phyloP scores from a whole-genome alignment of 2,113 vertebrate genomes.

The Rhinolophus sinicus region DNA sequence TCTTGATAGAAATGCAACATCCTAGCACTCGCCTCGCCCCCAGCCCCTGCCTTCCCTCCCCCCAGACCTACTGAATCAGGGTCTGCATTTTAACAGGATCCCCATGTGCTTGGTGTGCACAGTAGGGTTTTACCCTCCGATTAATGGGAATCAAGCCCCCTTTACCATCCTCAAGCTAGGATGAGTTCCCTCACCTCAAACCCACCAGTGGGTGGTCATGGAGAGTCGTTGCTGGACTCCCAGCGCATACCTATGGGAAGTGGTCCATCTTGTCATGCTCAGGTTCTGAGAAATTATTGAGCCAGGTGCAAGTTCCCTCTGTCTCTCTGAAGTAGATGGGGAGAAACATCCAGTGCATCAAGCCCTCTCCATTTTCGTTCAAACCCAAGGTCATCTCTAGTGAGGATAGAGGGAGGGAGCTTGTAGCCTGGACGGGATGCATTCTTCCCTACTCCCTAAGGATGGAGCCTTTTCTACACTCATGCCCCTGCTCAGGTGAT shows the following conservation, averaged over 20 bases:
- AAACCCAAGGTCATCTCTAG: constrained; percentile 38
- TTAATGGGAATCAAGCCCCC: background rate
- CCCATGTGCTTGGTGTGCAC: background rate
- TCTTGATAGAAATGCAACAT: background rate
- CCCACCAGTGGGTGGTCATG: background rate
- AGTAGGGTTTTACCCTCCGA: background rate
- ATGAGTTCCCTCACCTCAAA: background rate
- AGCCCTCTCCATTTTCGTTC: background rate
- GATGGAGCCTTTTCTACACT: background rate
- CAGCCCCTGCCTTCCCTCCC: background rate
- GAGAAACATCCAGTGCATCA: constrained; percentile 59
- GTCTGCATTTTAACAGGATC: background rate
- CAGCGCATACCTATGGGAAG: background rate
- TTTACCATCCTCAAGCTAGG: background rate
- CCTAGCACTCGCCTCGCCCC: background rate
- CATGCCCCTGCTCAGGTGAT: background rate
- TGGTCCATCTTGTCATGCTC: background rate
- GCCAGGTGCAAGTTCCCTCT: background rate
- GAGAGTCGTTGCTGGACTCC: background rate
- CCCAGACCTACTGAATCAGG: background rate
- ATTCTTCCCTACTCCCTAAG: background rate
- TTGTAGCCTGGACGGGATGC: background rate
- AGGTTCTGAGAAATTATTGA: constrained; percentile 62
- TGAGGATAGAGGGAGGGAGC: background rate
- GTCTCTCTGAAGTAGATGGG: background rate